Conservation (phyloP, 2,888 invertebrate genomes). For the Phania funesta region DNA sequence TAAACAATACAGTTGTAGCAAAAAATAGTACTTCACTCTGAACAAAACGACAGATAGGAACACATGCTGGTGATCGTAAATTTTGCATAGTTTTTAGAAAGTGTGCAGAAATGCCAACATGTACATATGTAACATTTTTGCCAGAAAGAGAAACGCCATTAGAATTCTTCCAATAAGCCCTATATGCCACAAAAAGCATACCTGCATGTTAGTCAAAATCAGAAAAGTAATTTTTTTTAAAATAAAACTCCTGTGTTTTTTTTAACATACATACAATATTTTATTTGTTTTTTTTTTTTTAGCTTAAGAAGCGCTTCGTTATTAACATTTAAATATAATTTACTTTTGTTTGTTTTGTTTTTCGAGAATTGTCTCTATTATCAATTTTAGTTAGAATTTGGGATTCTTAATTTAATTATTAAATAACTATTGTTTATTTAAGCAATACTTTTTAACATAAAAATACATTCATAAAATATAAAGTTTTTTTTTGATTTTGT, state of each 20-base stretch:
- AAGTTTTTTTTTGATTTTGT: slow-evolving; percentile 20
- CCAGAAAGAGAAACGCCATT: too few species aligned
- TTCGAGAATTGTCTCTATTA: slow-evolving; percentile 58
- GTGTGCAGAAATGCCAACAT: too few species aligned
- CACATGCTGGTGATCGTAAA: too few species aligned
- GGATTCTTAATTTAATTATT: slow-evolving; percentile 26
- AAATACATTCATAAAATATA: slow-evolving; percentile 37
- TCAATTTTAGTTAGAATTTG: slow-evolving; percentile 15
- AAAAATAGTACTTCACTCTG: too few species aligned
- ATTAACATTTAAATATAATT: slow-evolving; percentile 37
- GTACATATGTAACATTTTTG: too few species aligned
- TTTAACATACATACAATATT: slow-evolving; percentile 31
- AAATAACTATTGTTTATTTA: slow-evolving; percentile 6
- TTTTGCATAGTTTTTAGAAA: too few species aligned
- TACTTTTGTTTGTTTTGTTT: slow-evolving; percentile 10
- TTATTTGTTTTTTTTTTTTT: too few species aligned
- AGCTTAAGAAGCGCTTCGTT: slow-evolving; percentile 48
- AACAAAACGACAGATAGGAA: too few species aligned
- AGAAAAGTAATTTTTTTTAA: not conserved
- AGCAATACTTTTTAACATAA: slow-evolving; percentile 42
- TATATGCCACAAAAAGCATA: too few species aligned
- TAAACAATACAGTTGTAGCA: too few species aligned
- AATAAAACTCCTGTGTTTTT: not conserved
- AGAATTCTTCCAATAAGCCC: too few species aligned
- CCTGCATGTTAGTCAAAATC: too few species aligned